Conservation (phyloP, 1,140 invertebrate genomes). For the Solenopsis fugax region DNA sequence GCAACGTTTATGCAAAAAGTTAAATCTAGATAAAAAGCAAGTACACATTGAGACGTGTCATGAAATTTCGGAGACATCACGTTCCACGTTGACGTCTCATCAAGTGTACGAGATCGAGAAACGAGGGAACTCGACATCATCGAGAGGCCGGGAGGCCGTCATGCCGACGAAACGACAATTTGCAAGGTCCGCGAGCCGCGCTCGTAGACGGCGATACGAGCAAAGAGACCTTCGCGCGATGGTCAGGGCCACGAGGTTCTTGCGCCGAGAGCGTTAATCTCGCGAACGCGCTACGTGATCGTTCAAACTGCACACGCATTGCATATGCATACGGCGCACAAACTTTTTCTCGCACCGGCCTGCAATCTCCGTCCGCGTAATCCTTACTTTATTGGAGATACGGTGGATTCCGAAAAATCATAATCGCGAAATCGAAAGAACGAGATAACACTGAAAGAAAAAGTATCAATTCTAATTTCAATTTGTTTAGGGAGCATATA, state of each 20-base stretch:
- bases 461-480: background rate
- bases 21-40: background rate
- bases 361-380: conserved; percentile 31
- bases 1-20: background rate
- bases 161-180: conserved; percentile 61
- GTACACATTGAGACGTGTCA: background rate
- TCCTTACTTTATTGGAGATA: background rate
- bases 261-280: conserved; percentile 66
- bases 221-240: conserved; percentile 58
- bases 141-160: conserved; percentile 39
- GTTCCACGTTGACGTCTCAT: background rate
- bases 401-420: background rate
- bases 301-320: conserved; percentile 59
- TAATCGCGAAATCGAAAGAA: conserved; percentile 4
- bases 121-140: conserved; percentile 41
- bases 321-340: conserved; percentile 28
- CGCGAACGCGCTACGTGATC: conserved; percentile 61
- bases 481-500: background rate
- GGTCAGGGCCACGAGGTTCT: conserved; percentile 66
- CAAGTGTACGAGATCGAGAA: conserved; percentile 42
- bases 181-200: conserved; percentile 52
- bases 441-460: background rate
- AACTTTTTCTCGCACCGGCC: conserved; percentile 23
- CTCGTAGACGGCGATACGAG: conserved; percentile 62
- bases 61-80: background rate